Evolutionary conservation across 2,888 invertebrate genomes (phyloP).

Genomic region (Axea sp.): DNA sequence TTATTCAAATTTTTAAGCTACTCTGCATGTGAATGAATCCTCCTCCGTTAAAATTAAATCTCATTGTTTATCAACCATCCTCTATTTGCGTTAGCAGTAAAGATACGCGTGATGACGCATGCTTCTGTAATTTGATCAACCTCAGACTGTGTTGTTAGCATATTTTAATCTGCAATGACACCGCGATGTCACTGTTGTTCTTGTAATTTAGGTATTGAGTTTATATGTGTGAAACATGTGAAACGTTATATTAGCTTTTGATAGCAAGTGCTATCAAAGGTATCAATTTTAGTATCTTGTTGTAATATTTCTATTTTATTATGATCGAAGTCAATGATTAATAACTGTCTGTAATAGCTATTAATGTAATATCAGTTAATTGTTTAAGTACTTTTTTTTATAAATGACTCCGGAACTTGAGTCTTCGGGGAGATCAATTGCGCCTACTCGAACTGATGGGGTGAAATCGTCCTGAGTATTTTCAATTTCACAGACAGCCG

Average conservation of each 20-base stretch:
- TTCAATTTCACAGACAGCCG: constrained; percentile 6
- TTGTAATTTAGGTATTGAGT: constrained; percentile 28
- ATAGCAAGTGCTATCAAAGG: constrained; percentile 1
- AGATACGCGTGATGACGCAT: constrained; percentile 32
- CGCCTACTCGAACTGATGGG: constrained; percentile 44
- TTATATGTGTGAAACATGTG: no score
- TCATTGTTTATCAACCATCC: constrained; percentile 12
- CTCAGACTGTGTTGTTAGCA: constrained; percentile 20
- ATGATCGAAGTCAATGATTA: constrained; percentile 9
- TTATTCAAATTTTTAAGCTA: neutral
- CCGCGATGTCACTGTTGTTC: constrained; percentile 19
- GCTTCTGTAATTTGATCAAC: constrained; percentile 47
- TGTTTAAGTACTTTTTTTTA: constrained; percentile 41
- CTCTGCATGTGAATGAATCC: constrained; percentile 27
- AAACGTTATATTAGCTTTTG: no score
- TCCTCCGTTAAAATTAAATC: constrained; percentile 9
- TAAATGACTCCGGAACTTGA: constrained; percentile 37
- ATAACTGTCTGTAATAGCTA: constrained; percentile 3
- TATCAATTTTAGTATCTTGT: constrained; percentile 6
- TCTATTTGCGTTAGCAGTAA: constrained; percentile 22
- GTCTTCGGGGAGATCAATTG: constrained; percentile 46
- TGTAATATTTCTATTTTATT: constrained; percentile 13
- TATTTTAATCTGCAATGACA: constrained; percentile 40
- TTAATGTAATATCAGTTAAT: constrained; percentile 34
- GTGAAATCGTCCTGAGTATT: constrained; percentile 28